Conservation (phyloP, 1,140 invertebrate genomes). For the Lepidostoma basale region DNA sequence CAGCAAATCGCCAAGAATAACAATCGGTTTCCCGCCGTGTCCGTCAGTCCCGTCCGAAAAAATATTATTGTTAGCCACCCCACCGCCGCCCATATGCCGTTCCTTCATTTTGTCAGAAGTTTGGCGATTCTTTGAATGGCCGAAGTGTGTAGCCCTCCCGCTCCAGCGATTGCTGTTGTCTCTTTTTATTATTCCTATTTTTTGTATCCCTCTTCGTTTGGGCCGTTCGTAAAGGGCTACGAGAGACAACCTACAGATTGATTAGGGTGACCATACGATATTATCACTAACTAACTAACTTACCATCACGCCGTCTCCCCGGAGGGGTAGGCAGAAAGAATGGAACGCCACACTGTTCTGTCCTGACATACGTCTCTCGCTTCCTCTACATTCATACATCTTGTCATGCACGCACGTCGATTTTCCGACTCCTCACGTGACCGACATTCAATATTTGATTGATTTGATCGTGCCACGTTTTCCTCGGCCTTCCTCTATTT, state of each 20-base stretch:
- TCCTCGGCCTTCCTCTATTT: too few species aligned
- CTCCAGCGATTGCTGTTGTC: background rate
- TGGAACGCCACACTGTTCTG: too few species aligned
- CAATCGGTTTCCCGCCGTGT: conserved; percentile 42
- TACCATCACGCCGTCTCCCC: too few species aligned
- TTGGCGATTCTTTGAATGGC: conserved; percentile 25
- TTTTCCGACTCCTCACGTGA: too few species aligned
- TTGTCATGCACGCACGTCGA: too few species aligned
- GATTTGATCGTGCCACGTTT: too few species aligned
- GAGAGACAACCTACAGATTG: background rate
- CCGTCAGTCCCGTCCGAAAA: conserved; percentile 35
- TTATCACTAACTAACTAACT: too few species aligned
- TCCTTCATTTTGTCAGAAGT: conserved; percentile 38
- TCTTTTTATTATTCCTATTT: background rate
- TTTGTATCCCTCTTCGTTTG: background rate
- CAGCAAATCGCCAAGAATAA: conserved; percentile 46
- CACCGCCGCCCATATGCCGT: conserved; percentile 32
- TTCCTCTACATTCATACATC: background rate
- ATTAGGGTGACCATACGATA: conserved; percentile 1
- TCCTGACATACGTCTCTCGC: background rate
- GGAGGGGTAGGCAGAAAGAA: too few species aligned
- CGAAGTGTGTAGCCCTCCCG: conserved; percentile 18
- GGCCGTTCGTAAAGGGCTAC: conserved; percentile 1
- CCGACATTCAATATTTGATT: too few species aligned
- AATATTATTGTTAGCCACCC: conserved; percentile 43